These are phyloP conservation scores for Lathronympha strigana DNA, from an alignment of 2,888 invertebrate species.

Conservation along the genomic window DNA sequence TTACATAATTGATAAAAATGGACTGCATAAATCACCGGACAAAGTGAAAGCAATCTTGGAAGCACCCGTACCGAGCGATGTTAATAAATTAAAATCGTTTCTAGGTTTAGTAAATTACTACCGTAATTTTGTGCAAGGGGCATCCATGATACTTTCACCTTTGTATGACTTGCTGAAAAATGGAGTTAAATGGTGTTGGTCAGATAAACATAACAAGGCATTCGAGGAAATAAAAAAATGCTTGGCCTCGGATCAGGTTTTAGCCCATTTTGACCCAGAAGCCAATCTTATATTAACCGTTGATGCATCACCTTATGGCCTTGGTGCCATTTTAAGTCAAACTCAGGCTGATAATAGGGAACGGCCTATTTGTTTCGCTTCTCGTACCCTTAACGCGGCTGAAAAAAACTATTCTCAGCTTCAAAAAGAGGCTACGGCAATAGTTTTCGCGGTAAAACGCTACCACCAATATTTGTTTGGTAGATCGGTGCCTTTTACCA, in stretches of 20 bases:
- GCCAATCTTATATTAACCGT: slow-evolving; percentile 47
- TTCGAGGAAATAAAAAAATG: slow-evolving; percentile 27
- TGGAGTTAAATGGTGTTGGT: too few relatives aligned
- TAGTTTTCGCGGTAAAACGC: neutral
- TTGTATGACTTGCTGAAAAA: too few relatives aligned
- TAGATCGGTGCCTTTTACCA: neutral
- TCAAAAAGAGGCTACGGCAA: neutral
- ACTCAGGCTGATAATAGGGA: slow-evolving; percentile 36
- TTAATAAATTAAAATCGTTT: neutral
- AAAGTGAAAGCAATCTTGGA: neutral
- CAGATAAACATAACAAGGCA: too few relatives aligned
- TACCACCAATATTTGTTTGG: slow-evolving; percentile 1
- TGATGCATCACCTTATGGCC: slow-evolving; percentile 46
- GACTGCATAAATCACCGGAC: neutral
- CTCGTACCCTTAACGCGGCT: slow-evolving; percentile 45
- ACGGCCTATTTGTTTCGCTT: slow-evolving; percentile 47
- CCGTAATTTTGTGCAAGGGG: too few relatives aligned
- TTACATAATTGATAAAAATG: neutral
- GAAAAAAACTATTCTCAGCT: slow-evolving; percentile 44
- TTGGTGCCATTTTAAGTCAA: slow-evolving; percentile 46
- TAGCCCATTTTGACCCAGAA: slow-evolving; percentile 46
- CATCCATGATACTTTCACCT: too few relatives aligned
- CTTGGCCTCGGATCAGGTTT: slow-evolving; percentile 43
- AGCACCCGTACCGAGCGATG: neutral
- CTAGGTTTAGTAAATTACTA: too few relatives aligned